Base-by-base conservation (phyloP, 1,140 invertebrate genomes). In the Eumaeus atala region DNA sequence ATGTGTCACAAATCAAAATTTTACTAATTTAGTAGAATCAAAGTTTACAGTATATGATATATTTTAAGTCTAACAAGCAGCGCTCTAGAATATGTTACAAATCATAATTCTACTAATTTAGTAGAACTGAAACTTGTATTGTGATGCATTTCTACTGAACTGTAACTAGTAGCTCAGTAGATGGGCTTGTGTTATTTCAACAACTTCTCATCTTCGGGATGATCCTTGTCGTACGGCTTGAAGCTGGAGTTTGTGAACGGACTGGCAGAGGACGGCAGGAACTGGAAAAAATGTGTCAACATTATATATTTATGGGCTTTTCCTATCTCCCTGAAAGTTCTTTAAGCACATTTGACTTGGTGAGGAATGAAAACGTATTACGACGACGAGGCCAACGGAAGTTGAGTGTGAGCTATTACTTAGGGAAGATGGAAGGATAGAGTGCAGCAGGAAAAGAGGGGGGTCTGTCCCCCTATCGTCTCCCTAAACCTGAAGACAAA, bases 181-280 rank as follows among this genome's bases (percentile, higher is more conserved):
- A 9, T 1, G 9, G 8, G 14, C 17, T 16, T 16, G 40, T 44
- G 40, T 16, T 44, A 44, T 44, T 44, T 44, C 14, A 44, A 14
- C 16, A 44, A 9, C 40, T 44, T 44, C 16, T 44, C 40, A 9
- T 44, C 40, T 17, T 44, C 40, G 16, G 40, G 17, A 8, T 16
- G 40, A 9, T 44, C 65, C 47, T 62, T 67, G 9, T 74, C 76
- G 48, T 59, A 50, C 3, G 48, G 48, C 52, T 74, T 80, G 72
- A 72, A 77, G 1, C 64, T 74, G 0, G 77, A 68, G 49, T 77
- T 80, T 0, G 77, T 74, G 12, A 66, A 55, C 0, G 66, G 72
- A 44, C 67, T 77, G 9, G 71, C 67, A 0, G 74, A 73, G 11
- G 66, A 44, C 3, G 76, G 74, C 16, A 63, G 11, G 44, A 69